Conservation (phyloP, 1,140 invertebrate species). For the Reticulitermes speratus region DNA sequence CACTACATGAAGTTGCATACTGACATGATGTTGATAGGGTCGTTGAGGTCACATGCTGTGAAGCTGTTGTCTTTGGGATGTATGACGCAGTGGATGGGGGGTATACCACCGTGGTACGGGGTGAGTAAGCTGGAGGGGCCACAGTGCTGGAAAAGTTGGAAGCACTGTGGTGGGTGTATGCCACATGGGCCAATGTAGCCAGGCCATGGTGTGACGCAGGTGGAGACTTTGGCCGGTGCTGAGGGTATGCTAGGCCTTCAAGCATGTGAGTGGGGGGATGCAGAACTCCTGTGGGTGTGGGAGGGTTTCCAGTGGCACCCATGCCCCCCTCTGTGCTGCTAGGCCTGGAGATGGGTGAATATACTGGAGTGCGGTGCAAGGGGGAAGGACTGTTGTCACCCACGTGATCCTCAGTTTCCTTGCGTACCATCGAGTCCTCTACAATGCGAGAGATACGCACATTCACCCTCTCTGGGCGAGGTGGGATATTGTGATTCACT, state of each 20-base stretch:
- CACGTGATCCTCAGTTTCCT: background rate
- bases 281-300: conserved; percentile 30
- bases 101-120: conserved; percentile 44
- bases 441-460: conserved; percentile 45
- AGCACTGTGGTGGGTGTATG: conserved; percentile 36
- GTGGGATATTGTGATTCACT: conserved; percentile 55
- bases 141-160: conserved; percentile 36
- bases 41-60: background rate
- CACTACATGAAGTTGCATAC: conserved; percentile 43
- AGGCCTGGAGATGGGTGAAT: conserved; percentile 70
- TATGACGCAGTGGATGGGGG: conserved; percentile 39
- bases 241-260: conserved; percentile 33
- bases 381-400: conserved; percentile 28
- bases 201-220: conserved; percentile 43
- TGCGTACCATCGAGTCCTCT: conserved; percentile 20
- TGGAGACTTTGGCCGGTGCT: conserved; percentile 31
- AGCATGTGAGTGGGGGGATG: conserved; percentile 25
- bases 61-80: background rate
- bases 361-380: conserved; percentile 45
- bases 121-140: conserved; percentile 37
- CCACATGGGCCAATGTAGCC: conserved; percentile 58
- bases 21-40: conserved; percentile 24
- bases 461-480: conserved; percentile 55
- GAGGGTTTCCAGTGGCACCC: conserved; percentile 36
- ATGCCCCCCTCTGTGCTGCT: conserved; percentile 58